phyloP scores from a whole-genome alignment of 2,888 invertebrate species.

The Dromius quadrimaculatus region DNA sequence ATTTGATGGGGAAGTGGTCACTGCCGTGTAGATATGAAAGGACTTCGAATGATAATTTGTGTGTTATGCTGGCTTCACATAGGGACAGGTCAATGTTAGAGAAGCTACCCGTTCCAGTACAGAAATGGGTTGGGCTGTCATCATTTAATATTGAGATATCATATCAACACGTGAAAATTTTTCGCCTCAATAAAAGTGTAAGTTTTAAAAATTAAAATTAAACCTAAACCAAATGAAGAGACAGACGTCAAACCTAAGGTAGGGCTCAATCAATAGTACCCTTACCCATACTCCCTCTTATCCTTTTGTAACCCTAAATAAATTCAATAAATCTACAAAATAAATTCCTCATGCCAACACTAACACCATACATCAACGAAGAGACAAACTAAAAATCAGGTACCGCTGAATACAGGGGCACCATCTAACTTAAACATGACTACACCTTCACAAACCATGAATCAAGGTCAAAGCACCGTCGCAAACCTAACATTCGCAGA shows the following conservation, averaged over 20 bases:
- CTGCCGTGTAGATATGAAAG: no score
- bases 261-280: slow-evolving; percentile 1
- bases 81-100: no score
- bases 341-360: background rate
- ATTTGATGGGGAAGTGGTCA: no score
- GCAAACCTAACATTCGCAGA: background rate
- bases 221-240: background rate
- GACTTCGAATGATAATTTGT: no score
- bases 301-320: background rate
- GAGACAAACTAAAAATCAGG: background rate
- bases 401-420: slow-evolving; percentile 6
- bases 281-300: background rate
- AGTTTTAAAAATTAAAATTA: background rate
- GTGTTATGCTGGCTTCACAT: no score
- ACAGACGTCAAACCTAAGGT: background rate
- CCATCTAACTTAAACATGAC: background rate
- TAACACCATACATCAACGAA: background rate
- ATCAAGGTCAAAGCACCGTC: background rate
- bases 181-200: background rate
- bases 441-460: background rate
- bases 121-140: no score
- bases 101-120: no score
- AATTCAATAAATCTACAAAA: background rate
- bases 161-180: background rate
- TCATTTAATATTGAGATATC: background rate